Base-by-base conservation (phyloP, 1,140 invertebrate species). In the Dryas iulia region DNA sequence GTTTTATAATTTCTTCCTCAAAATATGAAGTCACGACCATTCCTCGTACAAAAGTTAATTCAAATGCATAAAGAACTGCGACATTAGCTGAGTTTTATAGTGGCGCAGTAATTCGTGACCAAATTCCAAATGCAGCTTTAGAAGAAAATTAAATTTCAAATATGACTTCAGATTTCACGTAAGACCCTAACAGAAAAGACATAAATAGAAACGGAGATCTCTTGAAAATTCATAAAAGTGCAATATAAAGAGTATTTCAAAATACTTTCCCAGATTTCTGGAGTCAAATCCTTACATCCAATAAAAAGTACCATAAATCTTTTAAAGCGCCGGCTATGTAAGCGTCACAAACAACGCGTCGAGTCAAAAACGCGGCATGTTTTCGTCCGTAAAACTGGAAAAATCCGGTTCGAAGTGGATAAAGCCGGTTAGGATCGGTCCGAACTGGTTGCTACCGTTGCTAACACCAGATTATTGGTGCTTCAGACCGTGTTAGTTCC, bases 391-490 rank as follows among this genome's bases (percentile, higher is more conserved):
- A 54, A 28, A 70, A 70, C 72, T 61, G 56, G 67, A 73, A 73
- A 70, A 70, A 73, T 73, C 72, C 72, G 56, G 67, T 73, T 53
- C 11, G 52, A 24, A 53, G 21, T 18, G 56, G 63, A 69, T 69
- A 66, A 64, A 73, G 69, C 72, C 72, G 56, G 67, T 70, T 70
- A 64, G 24, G 52, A 59, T 53, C 67, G 30, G 72, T 73, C 63
- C 65, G 59, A 73, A 70, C 72, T 58, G 30, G 72, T 66, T 71
- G 39, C 62, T 24, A 2, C 62, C 35, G 56, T 53, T 62, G 64
- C 56, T 59, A 64, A 64, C 56, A 21, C 53, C 61, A 56, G 61
- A 63, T 69, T 69, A 64, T 64, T 69, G 67, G 54, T 31, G 31
- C 47, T 58, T 31, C 52, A 69, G 59, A 24, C 53, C 59, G 66